Percentiles rank a stretch among this genome's conserved stretches.
Evolutionary conservation across 2,888 invertebrate genomes (phyloP).

Genomic region (Thumatha senex): DNA sequence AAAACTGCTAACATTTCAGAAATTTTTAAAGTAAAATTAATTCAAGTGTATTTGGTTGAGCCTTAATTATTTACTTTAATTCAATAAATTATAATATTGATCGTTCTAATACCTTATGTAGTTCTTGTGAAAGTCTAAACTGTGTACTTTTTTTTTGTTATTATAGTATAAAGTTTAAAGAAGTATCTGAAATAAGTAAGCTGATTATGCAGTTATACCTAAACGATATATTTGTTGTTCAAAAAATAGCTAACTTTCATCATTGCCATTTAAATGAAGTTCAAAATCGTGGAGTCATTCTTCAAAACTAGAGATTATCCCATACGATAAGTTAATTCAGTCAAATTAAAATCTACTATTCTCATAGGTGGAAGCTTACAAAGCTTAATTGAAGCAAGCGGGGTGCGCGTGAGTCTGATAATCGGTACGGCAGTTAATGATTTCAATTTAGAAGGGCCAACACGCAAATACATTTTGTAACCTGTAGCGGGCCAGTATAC

Average conservation of each 20-base stretch:
- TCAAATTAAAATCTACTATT: conserved; percentile 66
- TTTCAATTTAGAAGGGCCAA: conserved; percentile 76
- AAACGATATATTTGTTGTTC: too few relatives aligned
- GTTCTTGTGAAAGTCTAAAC: too few relatives aligned
- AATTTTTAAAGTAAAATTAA: too few relatives aligned
- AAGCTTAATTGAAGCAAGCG: conserved; percentile 76
- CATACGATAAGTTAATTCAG: conserved; percentile 35
- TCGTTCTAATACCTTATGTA: too few relatives aligned
- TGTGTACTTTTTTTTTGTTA: too few relatives aligned
- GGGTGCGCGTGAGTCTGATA: conserved; percentile 79
- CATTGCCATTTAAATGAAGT: conserved; percentile 14
- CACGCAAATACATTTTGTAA: conserved; percentile 73
- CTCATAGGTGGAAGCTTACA: conserved; percentile 74
- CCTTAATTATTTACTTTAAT: too few relatives aligned
- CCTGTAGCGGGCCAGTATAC: conserved; percentile 53
- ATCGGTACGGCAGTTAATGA: conserved; percentile 75
- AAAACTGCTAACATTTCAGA: too few relatives aligned
- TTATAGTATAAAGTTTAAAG: too few relatives aligned
- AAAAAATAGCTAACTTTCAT: neutral
- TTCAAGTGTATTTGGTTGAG: too few relatives aligned
- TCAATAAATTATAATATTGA: too few relatives aligned
- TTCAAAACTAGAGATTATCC: conserved; percentile 37
- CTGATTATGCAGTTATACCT: too few relatives aligned
- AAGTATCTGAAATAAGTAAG: too few relatives aligned
- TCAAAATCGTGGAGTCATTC: conserved; percentile 36